These are phyloP conservation scores for Lissonota sp. DNA, from an alignment of 2,888 invertebrate genomes.

Conservation along the genomic window DNA sequence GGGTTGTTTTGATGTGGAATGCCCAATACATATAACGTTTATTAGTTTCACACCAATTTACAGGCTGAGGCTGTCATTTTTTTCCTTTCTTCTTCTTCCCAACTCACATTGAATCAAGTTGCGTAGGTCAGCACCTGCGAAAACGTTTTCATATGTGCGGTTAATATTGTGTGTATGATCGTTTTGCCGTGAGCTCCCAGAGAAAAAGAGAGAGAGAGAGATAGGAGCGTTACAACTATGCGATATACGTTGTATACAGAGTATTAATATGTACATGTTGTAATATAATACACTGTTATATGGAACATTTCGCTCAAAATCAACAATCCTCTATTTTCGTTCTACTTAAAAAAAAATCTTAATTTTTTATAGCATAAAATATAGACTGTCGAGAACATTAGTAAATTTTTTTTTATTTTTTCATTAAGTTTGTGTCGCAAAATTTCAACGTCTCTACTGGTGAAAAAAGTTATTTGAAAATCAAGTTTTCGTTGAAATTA, in stretches of 20 bases:
- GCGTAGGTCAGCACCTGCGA: conserved; percentile 59
- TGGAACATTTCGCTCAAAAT: conserved; percentile 8
- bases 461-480: too few species aligned
- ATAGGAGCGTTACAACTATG: conserved; percentile 20
- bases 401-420: too few species aligned
- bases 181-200: conserved; percentile 39
- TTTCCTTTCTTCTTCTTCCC: conserved; percentile 13
- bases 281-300: conserved; percentile 3
- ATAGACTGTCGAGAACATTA: too few species aligned
- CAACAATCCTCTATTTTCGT: too few species aligned
- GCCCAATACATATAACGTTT: conserved; percentile 20
- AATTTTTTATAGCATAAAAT: too few species aligned
- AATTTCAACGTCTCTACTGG: too few species aligned
- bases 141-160: conserved; percentile 40
- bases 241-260: conserved; percentile 10
- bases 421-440: too few species aligned
- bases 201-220: conserved; percentile 36
- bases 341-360: too few species aligned
- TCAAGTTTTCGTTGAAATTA: too few species aligned
- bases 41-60: conserved; percentile 48
- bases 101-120: conserved; percentile 26
- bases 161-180: conserved; percentile 19
- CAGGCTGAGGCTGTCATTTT: conserved; percentile 13
- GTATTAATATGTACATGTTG: conserved; percentile 14
- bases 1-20: too few species aligned